Evolutionary conservation across 1,140 invertebrate species (phyloP).

Genomic region (honey bee (Apis mellifera)): DNA sequence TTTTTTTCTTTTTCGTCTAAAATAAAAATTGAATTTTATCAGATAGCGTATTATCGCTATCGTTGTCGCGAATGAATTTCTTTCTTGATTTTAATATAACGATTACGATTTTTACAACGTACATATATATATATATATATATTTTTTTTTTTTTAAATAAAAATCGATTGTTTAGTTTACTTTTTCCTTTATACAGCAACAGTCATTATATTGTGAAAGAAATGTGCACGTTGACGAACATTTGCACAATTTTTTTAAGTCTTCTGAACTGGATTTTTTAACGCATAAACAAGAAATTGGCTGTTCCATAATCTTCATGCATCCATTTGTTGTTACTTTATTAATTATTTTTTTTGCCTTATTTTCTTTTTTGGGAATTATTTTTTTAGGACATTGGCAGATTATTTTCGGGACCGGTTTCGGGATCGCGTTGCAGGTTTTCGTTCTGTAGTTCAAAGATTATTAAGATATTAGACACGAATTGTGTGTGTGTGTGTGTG

Average conservation of each 20-base stretch:
- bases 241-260: constrained; percentile 5
- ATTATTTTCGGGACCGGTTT: not conserved
- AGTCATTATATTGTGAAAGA: constrained; percentile 23
- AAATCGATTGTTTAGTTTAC: not conserved
- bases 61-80: not conserved
- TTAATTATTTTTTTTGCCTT: not conserved
- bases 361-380: not conserved
- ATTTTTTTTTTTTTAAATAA: not conserved
- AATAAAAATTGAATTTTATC: not conserved
- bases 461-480: too few species aligned
- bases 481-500: too few species aligned
- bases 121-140: not conserved
- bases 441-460: not conserved
- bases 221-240: constrained; percentile 3
- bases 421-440: not conserved
- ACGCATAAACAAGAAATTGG: constrained; percentile 43
- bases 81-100: not conserved
- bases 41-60: not conserved
- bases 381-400: constrained; percentile 25
- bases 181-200: constrained; percentile 16
- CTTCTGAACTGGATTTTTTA: constrained; percentile 14
- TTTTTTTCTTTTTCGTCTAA: not conserved
- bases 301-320: not conserved
- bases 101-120: not conserved
- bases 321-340: not conserved